These are phyloP conservation scores for Parnassius mnemosyne DNA, from an alignment of 2,888 invertebrate species.

Conservation along the genomic window DNA sequence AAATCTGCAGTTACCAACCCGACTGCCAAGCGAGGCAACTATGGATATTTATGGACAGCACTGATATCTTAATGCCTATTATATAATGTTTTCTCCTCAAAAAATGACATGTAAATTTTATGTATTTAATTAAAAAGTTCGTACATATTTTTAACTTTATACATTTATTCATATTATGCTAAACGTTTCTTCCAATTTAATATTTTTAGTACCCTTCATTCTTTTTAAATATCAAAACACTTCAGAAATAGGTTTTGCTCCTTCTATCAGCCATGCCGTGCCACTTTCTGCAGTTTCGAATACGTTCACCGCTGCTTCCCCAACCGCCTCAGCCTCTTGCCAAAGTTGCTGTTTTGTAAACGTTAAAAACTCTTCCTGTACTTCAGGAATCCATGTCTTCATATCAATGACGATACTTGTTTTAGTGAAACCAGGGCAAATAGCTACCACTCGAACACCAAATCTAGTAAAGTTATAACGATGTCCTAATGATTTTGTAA, in stretches of 20 bases:
- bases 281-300: conserved; percentile 67
- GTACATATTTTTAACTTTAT: too few relatives aligned
- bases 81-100: too few relatives aligned
- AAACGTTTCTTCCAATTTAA: too few relatives aligned
- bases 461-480: conserved; percentile 54
- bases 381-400: conserved; percentile 32
- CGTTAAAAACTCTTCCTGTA: conserved; percentile 34
- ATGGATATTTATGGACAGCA: too few relatives aligned
- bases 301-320: conserved; percentile 48
- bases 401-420: conserved; percentile 26
- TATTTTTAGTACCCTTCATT: too few relatives aligned
- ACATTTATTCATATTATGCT: too few relatives aligned
- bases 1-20: too few relatives aligned
- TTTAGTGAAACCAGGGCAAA: conserved; percentile 71
- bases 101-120: too few relatives aligned
- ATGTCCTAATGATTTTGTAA: conserved; percentile 63
- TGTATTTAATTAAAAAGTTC: too few relatives aligned
- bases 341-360: conserved; percentile 40
- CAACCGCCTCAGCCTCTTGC: conserved; percentile 52
- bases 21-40: too few relatives aligned
- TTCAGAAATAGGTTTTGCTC: conserved; percentile 42
- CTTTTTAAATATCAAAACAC: too few relatives aligned
- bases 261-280: conserved; percentile 76
- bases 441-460: conserved; percentile 55
- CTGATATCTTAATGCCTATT: too few relatives aligned